Conservation (phyloP, 2,888 invertebrate species). For the Eledone cirrhosa region DNA sequence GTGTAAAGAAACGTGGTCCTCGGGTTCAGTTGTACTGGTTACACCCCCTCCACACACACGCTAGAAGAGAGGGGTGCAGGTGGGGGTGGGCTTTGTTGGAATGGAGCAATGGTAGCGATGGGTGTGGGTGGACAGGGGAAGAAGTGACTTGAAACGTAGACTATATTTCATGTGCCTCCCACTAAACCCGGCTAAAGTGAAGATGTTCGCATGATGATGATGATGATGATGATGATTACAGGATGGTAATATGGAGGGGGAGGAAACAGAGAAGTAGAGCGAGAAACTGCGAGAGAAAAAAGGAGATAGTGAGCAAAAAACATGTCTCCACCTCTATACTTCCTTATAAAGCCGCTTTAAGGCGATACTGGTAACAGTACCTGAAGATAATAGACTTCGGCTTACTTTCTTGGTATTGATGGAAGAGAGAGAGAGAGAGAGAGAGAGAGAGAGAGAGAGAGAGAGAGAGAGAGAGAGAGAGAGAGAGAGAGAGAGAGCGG, state of each 20-base stretch:
- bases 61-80: background rate
- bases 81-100: background rate
- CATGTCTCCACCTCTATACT: background rate
- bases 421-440: background rate
- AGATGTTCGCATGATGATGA: too few species aligned
- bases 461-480: conserved; percentile 28
- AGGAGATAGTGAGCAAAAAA: conserved; percentile 11
- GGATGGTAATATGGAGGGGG: background rate
- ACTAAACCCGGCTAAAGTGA: too few species aligned
- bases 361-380: conserved; percentile 2
- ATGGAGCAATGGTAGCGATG: background rate
- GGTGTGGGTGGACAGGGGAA: too few species aligned
- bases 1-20: too few species aligned
- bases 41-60: too few species aligned
- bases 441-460: background rate
- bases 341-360: background rate
- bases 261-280: conserved; percentile 24
- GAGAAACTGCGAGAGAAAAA: too few species aligned
- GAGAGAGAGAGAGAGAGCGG: conserved; percentile 24
- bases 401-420: too few species aligned
- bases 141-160: too few species aligned
- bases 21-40: background rate
- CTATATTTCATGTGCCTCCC: too few species aligned
- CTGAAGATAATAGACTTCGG: background rate
- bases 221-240: too few species aligned